Conservation (phyloP, 2,888 invertebrate genomes). For the Willowsia nigromaculata region DNA sequence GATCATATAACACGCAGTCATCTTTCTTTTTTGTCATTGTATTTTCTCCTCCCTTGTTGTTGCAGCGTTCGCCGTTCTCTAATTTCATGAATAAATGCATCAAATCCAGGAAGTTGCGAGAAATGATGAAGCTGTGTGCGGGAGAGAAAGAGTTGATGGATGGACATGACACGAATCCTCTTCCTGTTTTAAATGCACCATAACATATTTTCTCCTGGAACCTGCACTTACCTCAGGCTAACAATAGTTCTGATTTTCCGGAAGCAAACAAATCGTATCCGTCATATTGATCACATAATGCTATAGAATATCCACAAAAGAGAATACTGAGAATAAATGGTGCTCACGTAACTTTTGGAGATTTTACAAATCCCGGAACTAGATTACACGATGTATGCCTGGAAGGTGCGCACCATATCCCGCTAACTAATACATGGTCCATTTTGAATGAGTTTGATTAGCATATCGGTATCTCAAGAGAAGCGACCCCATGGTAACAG, state of each 20-base stretch:
- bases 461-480: no score
- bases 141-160: background rate
- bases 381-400: background rate
- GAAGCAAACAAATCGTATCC: conserved; percentile 17
- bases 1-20: background rate
- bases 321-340: no score
- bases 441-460: background rate
- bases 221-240: background rate
- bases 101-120: background rate
- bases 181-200: background rate
- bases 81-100: conserved; percentile 43
- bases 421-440: background rate
- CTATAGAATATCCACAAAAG: background rate
- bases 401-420: background rate
- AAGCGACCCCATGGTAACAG: background rate
- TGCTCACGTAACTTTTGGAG: background rate
- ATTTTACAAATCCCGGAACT: background rate
- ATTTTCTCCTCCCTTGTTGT: background rate
- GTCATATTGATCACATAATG: background rate
- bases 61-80: background rate
- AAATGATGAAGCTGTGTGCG: conserved; percentile 30
- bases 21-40: background rate
- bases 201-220: background rate
- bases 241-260: background rate
- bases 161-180: background rate